Evolutionary conservation across 2,797 vertebrate species (phyloP).

Genomic region (Alosa sapidissima): DNA sequence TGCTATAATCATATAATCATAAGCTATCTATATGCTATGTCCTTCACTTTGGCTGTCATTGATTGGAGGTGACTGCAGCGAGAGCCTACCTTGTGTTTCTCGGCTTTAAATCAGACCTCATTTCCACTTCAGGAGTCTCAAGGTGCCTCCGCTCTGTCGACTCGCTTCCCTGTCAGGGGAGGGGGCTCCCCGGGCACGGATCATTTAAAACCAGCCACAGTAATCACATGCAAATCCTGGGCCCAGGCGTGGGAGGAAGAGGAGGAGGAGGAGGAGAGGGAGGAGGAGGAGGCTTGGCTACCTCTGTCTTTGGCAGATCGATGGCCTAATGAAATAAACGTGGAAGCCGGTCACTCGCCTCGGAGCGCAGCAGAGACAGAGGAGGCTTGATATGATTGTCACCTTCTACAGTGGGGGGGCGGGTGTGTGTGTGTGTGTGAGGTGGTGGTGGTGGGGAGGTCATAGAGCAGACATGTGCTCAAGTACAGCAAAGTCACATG

Average conservation of each 20-base stretch:
- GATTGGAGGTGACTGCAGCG: neutral
- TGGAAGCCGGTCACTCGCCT: neutral
- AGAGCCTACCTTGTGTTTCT: neutral
- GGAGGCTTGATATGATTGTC: slow-evolving; percentile 9
- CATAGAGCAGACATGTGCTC: slow-evolving; percentile 40
- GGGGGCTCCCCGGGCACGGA: neutral
- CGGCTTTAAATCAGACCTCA: neutral
- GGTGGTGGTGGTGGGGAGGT: neutral
- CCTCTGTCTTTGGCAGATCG: slow-evolving; percentile 8
- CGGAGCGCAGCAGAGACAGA: neutral
- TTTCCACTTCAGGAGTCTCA: slow-evolving; percentile 23
- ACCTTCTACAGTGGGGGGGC: neutral
- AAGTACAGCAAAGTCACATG: slow-evolving; percentile 59
- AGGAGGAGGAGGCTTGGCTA: neutral
- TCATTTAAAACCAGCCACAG: neutral
- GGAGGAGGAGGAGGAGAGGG: slow-evolving; percentile 6
- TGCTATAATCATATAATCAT: neutral
- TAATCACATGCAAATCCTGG: slow-evolving; percentile 22
- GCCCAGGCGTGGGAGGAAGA: neutral
- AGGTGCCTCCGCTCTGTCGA: neutral
- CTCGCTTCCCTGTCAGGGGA: neutral
- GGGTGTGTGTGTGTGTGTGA: neutral
- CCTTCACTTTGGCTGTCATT: neutral
- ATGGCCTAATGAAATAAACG: slow-evolving; percentile 22
- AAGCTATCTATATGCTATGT: neutral